Percentiles rank a stretch among this genome's conserved stretches.
These are phyloP conservation scores for Sinonovacula constricta DNA, from an alignment of 1,140 invertebrate species.

Conservation along the genomic window DNA sequence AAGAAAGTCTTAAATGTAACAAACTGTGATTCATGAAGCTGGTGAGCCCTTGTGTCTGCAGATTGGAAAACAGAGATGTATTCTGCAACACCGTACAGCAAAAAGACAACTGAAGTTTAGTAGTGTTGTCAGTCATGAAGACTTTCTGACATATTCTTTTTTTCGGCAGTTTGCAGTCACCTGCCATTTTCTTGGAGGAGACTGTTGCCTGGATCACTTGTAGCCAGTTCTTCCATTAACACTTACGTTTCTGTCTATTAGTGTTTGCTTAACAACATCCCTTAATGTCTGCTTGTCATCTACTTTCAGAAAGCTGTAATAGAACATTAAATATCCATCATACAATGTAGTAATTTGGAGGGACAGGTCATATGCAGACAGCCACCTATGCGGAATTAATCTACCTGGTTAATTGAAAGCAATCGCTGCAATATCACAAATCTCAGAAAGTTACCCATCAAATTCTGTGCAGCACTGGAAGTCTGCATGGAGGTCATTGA, in stretches of 20 bases:
- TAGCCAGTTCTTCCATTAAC: background rate
- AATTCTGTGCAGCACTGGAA: slow-evolving; percentile 57
- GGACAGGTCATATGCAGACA: slow-evolving; percentile 58
- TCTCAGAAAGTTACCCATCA: slow-evolving; percentile 28
- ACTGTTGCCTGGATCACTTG: slow-evolving; percentile 6
- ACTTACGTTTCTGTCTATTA: background rate
- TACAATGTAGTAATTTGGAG: slow-evolving; percentile 41
- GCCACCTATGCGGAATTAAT: slow-evolving; percentile 58
- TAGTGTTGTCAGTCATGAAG: background rate
- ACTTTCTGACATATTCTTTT: slow-evolving; percentile 5
- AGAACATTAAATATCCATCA: slow-evolving; percentile 53
- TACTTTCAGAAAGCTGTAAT: slow-evolving; percentile 37
- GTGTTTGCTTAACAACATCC: background rate
- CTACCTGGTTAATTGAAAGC: slow-evolving; percentile 51
- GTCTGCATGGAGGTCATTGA: slow-evolving; percentile 54
- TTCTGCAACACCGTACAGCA: background rate
- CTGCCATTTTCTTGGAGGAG: slow-evolving; percentile 4
- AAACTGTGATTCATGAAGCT: background rate
- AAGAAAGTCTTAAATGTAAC: background rate
- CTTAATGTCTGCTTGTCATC: background rate
- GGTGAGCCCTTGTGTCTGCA: background rate
- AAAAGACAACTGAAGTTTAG: slow-evolving; percentile 17
- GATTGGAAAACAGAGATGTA: slow-evolving; percentile 23
- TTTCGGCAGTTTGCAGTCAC: slow-evolving; percentile 11
- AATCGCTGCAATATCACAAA: slow-evolving; percentile 54